Base-by-base conservation (phyloP, 2,888 invertebrate species). In the Carpatolechia fugitivella region DNA sequence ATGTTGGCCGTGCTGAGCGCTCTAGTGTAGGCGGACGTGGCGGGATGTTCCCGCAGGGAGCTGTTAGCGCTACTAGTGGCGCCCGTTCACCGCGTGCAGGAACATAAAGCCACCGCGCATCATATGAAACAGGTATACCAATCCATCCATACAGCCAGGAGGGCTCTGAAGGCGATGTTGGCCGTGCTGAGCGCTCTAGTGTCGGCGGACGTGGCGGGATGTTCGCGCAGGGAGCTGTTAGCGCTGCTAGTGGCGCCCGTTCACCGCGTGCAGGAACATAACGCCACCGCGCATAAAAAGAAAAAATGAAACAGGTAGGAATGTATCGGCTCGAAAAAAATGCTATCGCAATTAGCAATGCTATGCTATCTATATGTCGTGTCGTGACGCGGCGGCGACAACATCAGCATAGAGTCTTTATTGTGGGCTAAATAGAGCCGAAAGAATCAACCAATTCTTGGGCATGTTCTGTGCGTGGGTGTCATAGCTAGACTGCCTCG, bases 121-220 rank as follows among this genome's bases (percentile, higher is more conserved):
- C 90, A 92, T 58, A 93, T 93, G 67, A 93, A 93, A 64, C 93
- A 93, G 83, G 91, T 90, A 60, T 8, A 38, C 1, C 38, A 3
- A 6, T 24, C 24, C 24, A 3, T 24, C 24, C 6, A 3, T n/a
- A n/a, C n/a, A n/a, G n/a, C 40, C 60, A 95, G 97, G 98, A 95
- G 96, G 1, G 99, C 99, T 0, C 90, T 99, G 54, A 94, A 93
- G 69, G 96, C 99, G 5, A 95, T 99, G 92, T 90, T 98, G 61
- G 96, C 97, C 66, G 96, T 99, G 67, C 95, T 99, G 78, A 95
- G 96, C 84, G 96, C 98, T n/a, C 84, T 99, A 60, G 98, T 98
- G 10, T 92, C 93, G 67, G 95, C 96, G 8, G 94, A 95, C 72
- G 91, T 97, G 63, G 93, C 95, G 56, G 94, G 95, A 13, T 92